Base-by-base conservation (phyloP, 2,888 invertebrate genomes). In the Meteorus colon region DNA sequence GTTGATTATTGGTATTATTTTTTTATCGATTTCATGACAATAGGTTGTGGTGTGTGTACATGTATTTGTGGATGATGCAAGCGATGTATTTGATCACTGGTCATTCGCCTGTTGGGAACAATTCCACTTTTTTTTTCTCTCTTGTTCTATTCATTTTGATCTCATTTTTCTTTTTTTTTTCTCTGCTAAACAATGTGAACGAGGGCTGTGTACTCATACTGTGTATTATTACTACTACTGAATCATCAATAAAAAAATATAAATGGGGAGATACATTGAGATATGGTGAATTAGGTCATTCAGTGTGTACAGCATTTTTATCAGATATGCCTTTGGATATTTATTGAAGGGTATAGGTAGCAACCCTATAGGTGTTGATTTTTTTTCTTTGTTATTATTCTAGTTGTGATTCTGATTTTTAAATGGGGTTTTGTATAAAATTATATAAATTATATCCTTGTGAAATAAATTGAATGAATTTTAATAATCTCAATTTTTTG, bases 21-120 rank as follows among this genome's bases (percentile, higher is more conserved):
- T 72, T 72, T 72, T 72, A 74, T 68, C 59, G 34, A 48, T 74
- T 48, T 48, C 41, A 74, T 55, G 31, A 74, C 59, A 73, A 67
- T 73, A 27, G n/a, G 37, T 12, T 5, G 16, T 31, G 12, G 34
- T 31, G 29, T 62, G 31, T 19, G 8, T 60, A 2, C 5, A 14
- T 62, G 62, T 34, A 10, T 19, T 19, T 5, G 37, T 24, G 16
- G 14, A 37, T 59, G 59, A 65, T 41, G 27, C 34, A 66, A 48
- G 48, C 8, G 4, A 67, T 51, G 16, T 55, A 24, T 24, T 65
- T 37, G 45, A 51, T 41, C 37, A 55, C 41, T 51, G 14, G n/a
- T 34, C 14, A 16, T 55, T 73, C 51, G 37, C 27, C 63, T 16
- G 5, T 63, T 65, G 31, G 41, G 19, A 29, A 34, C 37, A 37